Base-by-base conservation (phyloP, 2,888 invertebrate genomes). In the Bugulina stolonifera region DNA sequence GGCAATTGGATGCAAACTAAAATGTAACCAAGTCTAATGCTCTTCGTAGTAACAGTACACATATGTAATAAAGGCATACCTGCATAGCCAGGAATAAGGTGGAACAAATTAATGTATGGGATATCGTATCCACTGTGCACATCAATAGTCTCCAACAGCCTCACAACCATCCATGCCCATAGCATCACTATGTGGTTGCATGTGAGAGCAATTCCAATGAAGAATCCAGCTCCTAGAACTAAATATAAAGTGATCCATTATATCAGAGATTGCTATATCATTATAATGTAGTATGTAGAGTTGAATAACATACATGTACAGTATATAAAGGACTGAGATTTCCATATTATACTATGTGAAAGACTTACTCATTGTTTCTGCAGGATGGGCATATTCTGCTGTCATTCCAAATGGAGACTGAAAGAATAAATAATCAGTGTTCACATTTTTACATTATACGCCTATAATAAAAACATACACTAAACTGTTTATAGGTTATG, bases 341-440 rank as follows among this genome's bases (percentile, higher is more conserved):
- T n/a, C n/a, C n/a, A n/a, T n/a, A n/a, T n/a, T n/a, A n/a, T n/a
- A n/a, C n/a, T n/a, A n/a, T n/a, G n/a, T n/a, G n/a, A n/a, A n/a
- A n/a, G 5, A 78, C 78, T 77, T 75, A 81, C 80, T 78, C 32
- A 81, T 25, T 1, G 81, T 82, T 76, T 81, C 81, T 0, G 75
- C 76, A 35, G 81, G 81, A 73, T 81, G 81, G 27, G 81, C 81
- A 73, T 81, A 81, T 73, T 81, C 81, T 22, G 81, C 81, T 10
- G 76, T 76, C 80, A 81, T 79, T 25, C 81, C 81, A 75, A 81
- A 82, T 1, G 81, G 81, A 32, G 80, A 71, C 79, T 78, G 73
- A 14, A 73, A 74, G 69, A 22, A 72, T 2, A 69, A 22, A 54
- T n/a, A n/a, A n/a, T n/a, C n/a, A n/a, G n/a, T n/a, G n/a, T n/a